phyloP scores from a whole-genome alignment of 2,888 invertebrate species.

The Oscheius sp. region DNA sequence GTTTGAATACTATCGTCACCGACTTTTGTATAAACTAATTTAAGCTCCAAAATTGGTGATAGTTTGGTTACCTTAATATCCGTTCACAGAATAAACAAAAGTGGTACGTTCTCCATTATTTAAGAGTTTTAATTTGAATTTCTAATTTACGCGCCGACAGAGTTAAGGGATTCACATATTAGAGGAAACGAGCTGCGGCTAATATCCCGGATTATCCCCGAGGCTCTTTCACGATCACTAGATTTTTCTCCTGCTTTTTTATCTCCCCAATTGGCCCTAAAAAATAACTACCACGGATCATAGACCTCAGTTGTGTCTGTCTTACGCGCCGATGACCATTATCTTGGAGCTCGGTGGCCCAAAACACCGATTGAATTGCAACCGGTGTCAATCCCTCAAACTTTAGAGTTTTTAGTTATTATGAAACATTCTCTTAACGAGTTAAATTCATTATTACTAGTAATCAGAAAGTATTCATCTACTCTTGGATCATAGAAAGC shows the following conservation, averaged over 20 bases:
- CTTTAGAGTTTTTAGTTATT: too few species aligned
- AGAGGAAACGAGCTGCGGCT: constrained; percentile 19
- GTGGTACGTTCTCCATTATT: too few species aligned
- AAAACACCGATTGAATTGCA: not conserved
- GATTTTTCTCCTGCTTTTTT: not conserved
- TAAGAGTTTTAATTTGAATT: constrained; percentile 18
- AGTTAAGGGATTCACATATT: constrained; percentile 10
- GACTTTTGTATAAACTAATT: not conserved
- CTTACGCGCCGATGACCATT: constrained; percentile 6
- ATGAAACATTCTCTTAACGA: too few species aligned
- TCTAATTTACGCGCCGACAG: constrained; percentile 9
- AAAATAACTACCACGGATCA: not conserved
- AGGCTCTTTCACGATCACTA: constrained; percentile 5
- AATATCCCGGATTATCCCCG: constrained; percentile 21
- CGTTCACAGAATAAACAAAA: too few species aligned
- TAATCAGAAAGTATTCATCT: too few species aligned
- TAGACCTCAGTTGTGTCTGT: not conserved
- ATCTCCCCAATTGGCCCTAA: too few species aligned
- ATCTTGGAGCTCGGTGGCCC: constrained; percentile 2
- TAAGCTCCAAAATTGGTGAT: not conserved
- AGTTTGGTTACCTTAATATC: too few species aligned
- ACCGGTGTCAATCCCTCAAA: too few species aligned
- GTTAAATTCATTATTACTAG: too few species aligned
- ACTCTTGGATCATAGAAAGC: too few species aligned
- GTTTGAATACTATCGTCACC: too few species aligned